Evolutionary conservation across 92 coral and sea anemone genomes (phyloP).

Genomic region (Zoanthus gigantus): DNA sequence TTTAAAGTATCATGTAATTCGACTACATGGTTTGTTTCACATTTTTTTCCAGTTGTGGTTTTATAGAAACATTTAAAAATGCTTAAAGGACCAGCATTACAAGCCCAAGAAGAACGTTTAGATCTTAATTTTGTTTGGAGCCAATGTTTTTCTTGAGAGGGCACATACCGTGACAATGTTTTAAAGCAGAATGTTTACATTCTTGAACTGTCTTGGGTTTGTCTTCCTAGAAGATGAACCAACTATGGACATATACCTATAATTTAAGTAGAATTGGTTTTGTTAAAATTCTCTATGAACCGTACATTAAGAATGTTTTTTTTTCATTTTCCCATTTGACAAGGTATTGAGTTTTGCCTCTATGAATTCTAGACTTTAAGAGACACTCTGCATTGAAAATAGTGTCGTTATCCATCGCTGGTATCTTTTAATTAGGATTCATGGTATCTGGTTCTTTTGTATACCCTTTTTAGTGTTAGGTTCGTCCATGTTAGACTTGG

Average conservation of each 20-base stretch:
- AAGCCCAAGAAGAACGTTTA: constrained; percentile 23
- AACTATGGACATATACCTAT: neutral
- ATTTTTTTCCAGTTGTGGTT: neutral
- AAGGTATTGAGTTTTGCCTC: constrained; percentile 46
- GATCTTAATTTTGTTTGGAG: neutral
- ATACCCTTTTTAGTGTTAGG: neutral
- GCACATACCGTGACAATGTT: neutral
- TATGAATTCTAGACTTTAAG: constrained; percentile 41
- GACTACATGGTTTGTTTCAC: neutral
- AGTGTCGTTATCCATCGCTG: constrained; percentile 14
- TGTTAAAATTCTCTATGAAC: neutral
- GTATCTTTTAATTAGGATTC: neutral
- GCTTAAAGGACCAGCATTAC: constrained; percentile 30
- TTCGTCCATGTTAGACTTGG: neutral
- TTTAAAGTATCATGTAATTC: neutral
- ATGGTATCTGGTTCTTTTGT: neutral
- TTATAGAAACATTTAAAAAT: neutral
- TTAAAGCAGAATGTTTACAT: neutral
- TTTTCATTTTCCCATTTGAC: constrained; percentile 71
- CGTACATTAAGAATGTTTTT: constrained; percentile 32
- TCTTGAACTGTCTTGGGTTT: neutral
- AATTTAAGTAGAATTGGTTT: neutral
- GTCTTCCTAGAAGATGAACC: constrained; percentile 12
- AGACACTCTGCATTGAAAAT: constrained; percentile 55
- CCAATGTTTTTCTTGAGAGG: constrained; percentile 28